Evolutionary conservation across 2,113 vertebrate species (phyloP), one percentile per base, ranked within the genome.

Genomic region (Harpagus bidentatus): DNA sequence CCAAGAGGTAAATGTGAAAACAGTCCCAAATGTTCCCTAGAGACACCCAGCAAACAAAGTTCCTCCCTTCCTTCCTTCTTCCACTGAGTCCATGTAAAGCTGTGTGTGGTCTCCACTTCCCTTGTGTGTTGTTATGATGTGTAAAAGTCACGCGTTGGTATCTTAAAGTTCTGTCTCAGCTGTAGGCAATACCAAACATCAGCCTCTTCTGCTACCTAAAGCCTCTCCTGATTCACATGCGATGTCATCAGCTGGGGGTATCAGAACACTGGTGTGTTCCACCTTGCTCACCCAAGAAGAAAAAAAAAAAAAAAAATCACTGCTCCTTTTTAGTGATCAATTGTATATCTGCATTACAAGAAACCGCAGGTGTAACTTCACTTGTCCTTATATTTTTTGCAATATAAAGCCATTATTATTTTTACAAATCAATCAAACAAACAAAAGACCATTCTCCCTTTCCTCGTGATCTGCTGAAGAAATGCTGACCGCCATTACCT

Each of bases 181-280:
- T 77, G 23, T 6, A 32, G 19, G 5, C 16, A 43, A 32, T 7
- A 43, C 9, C n/a, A 29, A 47, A 55, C 23, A 38, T 10, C 6
- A 56, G 21, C n/a, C 16, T 12, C 11, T 50, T 56, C 28, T 53
- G 45, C 31, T 74, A 6, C 31, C 16, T 22, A 59, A 63, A 73
- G 8, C 9, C 3, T 56, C 50, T 55, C 11, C 22, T 66, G 10
- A 5, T 32, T 22, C 16, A 80, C 11, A 14, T 0, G 2, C 2
- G 0, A 22, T 1, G 1, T n/a, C 29, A 34, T 16, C 13, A 59
- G 6, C 4, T 5, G 4, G 2, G 29, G 16, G 2, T 29, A 28
- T 19, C 14, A 42, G 19, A 53, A 43, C 22, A 58, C 8, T 34
- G 7, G 3, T 38, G 2, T 38, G 26, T 43, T 25, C 25, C 0